These are phyloP conservation scores for Phrynocephalus vlangalii DNA, from an alignment of 2,797 vertebrate species.

Conservation along the genomic window DNA sequence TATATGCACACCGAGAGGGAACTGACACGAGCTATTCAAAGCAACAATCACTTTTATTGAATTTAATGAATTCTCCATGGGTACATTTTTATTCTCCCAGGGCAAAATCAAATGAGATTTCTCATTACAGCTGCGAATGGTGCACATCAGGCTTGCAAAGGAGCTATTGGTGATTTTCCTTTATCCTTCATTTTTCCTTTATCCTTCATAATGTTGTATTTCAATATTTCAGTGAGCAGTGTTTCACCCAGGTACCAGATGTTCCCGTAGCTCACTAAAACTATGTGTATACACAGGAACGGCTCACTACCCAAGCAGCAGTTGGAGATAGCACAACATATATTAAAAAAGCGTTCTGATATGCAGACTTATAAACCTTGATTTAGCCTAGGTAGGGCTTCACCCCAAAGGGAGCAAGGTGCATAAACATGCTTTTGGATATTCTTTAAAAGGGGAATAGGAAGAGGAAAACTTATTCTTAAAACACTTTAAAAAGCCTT, in stretches of 20 bases:
- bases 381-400: neutral
- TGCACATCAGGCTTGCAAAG: constrained; percentile 17
- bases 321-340: neutral
- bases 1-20: neutral
- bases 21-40: constrained; percentile 19
- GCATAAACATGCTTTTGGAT: too few species aligned
- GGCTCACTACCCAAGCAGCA: neutral
- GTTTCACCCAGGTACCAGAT: neutral
- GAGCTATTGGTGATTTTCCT: neutral
- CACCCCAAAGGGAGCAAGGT: too few species aligned
- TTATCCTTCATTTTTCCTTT: neutral
- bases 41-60: constrained; percentile 43
- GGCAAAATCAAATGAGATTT: constrained; percentile 30
- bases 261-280: constrained; percentile 2
- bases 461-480: too few species aligned
- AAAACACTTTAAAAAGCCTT: too few species aligned
- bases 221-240: constrained; percentile 6
- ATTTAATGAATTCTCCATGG: constrained; percentile 33
- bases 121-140: constrained; percentile 9
- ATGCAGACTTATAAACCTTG: neutral
- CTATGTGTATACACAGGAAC: neutral
- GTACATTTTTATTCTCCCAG: constrained; percentile 38
- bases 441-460: too few species aligned
- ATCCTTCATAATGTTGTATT: constrained; percentile 25
- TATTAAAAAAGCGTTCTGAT: neutral